Evolutionary conservation across 1,140 invertebrate species (phyloP), one percentile per base, ranked within the genome.

Genomic region (Trachymyrmex septentrionalis): DNA sequence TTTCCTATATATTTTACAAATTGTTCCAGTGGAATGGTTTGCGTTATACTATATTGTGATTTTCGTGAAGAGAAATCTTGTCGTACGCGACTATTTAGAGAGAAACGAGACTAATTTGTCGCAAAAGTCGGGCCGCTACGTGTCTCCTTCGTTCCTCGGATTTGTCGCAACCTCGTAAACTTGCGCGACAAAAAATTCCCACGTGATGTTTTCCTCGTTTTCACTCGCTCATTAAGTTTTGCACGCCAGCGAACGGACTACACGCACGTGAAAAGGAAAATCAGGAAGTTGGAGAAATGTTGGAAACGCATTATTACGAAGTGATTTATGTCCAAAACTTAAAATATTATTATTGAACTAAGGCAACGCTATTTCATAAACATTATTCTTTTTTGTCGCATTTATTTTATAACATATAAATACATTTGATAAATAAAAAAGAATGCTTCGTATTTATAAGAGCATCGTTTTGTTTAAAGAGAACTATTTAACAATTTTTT

Each of bases 71-170:
- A 71, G 88, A 81, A 87, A 86, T 69, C 80, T 69, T 72, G 12
- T 12, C 16, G 38, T 34, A 69, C 38, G 34, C n/a, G 50, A 69
- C 16, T 76, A 76, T 88, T 91, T 78, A 87, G 80, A 84, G 57
- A 44, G 48, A 27, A 88, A 85, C 69, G 84, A 87, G 63, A 82
- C 85, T 91, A 91, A 91, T 89, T 91, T 88, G 77, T 90, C 67
- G 78, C 75, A 86, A 86, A 84, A 72, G 78, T 50, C 75, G 14
- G 34, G 9, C 44, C 10, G 44, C 55, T 61, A 73, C 69, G 57
- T 53, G 84, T 61, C 53, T 75, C 38, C 16, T 30, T 75, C 73
- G 30, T 72, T 82, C 66, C 27, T 77, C 19, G 64, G 55, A 87
- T 78, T 89, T 75, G 27, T 75, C 71, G 44, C 57, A 75, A 71